Evolutionary conservation across 2,113 vertebrate species (phyloP).

Genomic region (Stigmatopora nigra): DNA sequence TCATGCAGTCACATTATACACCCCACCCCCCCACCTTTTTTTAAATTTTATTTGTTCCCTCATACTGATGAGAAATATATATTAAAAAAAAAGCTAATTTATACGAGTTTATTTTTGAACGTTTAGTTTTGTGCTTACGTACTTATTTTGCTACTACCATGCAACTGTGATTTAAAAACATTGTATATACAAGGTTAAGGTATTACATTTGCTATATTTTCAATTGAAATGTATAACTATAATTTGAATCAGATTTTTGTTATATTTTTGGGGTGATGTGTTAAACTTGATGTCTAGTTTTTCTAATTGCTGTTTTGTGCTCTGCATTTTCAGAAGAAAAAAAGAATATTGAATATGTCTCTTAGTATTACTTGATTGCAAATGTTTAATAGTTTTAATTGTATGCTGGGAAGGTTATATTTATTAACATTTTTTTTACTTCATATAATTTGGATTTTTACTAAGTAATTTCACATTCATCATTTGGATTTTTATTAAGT

Average conservation of each 20-base stretch:
- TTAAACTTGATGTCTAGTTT: conserved; percentile 97
- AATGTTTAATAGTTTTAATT: conserved; percentile 99
- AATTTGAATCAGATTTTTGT: conserved; percentile 98
- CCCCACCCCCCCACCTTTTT: conserved; percentile 66
- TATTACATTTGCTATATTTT: conserved; percentile 99
- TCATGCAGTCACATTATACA: conserved; percentile 91
- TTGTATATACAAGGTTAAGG: conserved; percentile 99
- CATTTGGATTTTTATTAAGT: conserved; percentile 96
- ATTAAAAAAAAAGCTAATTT: conserved; percentile 89
- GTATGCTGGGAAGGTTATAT: conserved; percentile 99
- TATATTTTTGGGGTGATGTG: conserved; percentile 97
- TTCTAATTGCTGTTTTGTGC: conserved; percentile 99
- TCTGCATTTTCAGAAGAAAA: conserved; percentile 93
- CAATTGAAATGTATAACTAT: conserved; percentile 99
- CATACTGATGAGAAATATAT: conserved; percentile 76
- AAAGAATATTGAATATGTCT: conserved; percentile 90
- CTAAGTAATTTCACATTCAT: conserved; percentile 92
- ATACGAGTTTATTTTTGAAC: conserved; percentile 99
- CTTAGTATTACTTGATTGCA: conserved; percentile 97
- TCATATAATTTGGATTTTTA: conserved; percentile 34
- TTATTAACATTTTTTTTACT: conserved; percentile 94
- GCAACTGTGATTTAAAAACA: conserved; percentile 99
- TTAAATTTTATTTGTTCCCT: conserved; percentile 68
- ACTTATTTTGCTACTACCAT: conserved; percentile 99
- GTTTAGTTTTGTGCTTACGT: conserved; percentile 97